phyloP scores from a whole-genome alignment of 1,140 invertebrate species.

The Magallana ariakensis region DNA sequence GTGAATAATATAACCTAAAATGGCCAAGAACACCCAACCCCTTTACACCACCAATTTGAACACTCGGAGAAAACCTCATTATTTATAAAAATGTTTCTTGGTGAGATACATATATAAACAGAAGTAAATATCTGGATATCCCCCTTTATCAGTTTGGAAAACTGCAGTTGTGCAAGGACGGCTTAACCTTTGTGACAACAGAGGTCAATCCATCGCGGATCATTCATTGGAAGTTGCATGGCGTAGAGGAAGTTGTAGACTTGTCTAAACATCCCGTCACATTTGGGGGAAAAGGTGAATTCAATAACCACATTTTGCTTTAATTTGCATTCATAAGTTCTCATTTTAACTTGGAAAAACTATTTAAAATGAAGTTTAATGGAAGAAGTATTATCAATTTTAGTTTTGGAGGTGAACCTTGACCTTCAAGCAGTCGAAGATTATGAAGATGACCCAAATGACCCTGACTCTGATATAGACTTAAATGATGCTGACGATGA shows the following conservation, averaged over 20 bases:
- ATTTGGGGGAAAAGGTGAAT: slow-evolving; percentile 6
- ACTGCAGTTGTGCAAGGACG: background rate
- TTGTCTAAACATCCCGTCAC: background rate
- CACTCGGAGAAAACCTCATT: no score
- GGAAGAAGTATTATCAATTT: background rate
- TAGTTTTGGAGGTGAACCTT: background rate
- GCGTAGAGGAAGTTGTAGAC: slow-evolving; percentile 25
- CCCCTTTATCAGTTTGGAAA: slow-evolving; percentile 3
- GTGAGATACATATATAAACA: no score
- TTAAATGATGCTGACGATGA: slow-evolving; percentile 3
- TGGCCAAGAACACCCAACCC: no score
- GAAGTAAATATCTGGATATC: background rate
- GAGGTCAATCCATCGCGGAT: slow-evolving; percentile 8
- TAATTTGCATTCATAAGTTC: no score
- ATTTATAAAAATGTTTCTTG: no score
- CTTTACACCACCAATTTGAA: no score
- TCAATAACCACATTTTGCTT: no score
- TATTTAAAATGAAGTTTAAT: background rate
- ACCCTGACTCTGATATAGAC: slow-evolving; percentile 14
- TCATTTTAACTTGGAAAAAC: no score
- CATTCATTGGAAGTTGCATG: slow-evolving; percentile 39
- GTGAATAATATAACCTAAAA: no score
- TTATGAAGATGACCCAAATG: slow-evolving; percentile 27
- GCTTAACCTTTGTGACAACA: slow-evolving; percentile 28
- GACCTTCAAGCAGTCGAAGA: slow-evolving; percentile 23